Evolutionary conservation across 1,140 invertebrate genomes (phyloP), one percentile per base, ranked within the genome.

Genomic region (Diachasmimorpha longicaudata): DNA sequence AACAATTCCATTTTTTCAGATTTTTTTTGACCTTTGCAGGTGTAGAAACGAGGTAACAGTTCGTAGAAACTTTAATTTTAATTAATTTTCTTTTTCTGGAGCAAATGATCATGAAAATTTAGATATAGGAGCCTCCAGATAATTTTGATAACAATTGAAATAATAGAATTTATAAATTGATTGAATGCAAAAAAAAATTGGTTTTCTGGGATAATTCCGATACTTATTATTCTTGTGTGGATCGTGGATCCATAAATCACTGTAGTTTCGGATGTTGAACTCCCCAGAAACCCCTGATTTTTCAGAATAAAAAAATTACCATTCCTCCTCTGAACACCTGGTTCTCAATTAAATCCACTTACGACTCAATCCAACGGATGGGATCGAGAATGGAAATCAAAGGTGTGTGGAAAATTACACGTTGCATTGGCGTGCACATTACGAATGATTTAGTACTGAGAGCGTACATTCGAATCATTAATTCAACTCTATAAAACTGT

Each of bases 1-100:
- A 71, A 76, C 72, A 76, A 58, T 78, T 81, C 79, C 78, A 5
- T 0, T 25, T 25, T 63, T 63, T 63, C 16, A 14, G 48, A 14
- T n/a, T 58, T 21, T 31, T 31, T 31, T 31, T 31, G 6, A 6
- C 2, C 2, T 31, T 31, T 31, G 31, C 31, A 31, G 31, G 31
- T 31, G 31, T 2, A 6, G 31, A 6, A 31, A 2, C 6, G 31
- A 31, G 2, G 31, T 2, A 31, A 31, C 2, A 31, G 6, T 31
- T 31, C 2, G 31, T 6, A 31, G 31, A 31, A 31, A 31, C 31
- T 31, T 31, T 3, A 2, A 3, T 31, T 31, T 31, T 31, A 31
- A 2, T 31, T 31, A 6, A 6, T 31, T 6, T 31, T 31, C 6
- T 31, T 31, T 31, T 31, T 2, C 31, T 31, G 2, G 31, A 6